These are phyloP conservation scores for Papilio xuthus DNA, from an alignment of 1,140 invertebrate species.

Conservation along the genomic window DNA sequence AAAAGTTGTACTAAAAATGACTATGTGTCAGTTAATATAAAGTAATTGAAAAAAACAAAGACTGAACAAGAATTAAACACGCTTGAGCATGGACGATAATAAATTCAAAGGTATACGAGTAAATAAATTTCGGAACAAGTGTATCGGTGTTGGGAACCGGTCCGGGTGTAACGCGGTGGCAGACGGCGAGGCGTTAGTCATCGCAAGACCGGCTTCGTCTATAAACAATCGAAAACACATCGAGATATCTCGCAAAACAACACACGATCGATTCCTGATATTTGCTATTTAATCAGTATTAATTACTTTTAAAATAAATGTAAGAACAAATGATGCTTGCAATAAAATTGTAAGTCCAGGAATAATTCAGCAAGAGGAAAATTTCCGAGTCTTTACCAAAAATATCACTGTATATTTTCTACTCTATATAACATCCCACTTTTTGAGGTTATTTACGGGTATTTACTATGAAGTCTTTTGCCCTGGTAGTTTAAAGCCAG, in stretches of 20 bases:
- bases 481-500: not conserved
- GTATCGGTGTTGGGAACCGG: constrained; percentile 49
- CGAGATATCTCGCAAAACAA: not conserved
- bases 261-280: constrained; percentile 37
- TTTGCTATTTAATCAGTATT: not conserved
- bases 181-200: constrained; percentile 63
- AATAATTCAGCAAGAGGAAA: too few relatives aligned
- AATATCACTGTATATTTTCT: too few relatives aligned
- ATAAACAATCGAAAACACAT: constrained; percentile 41
- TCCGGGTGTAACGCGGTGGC: constrained; percentile 69
- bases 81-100: constrained; percentile 2
- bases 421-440: too few relatives aligned
- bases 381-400: too few relatives aligned
- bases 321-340: not conserved
- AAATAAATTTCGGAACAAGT: constrained; percentile 46
- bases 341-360: too few relatives aligned
- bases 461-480: not conserved
- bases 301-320: not conserved
- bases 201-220: constrained; percentile 38
- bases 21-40: not conserved
- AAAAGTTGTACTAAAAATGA: not conserved
- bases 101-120: constrained; percentile 34
- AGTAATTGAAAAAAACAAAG: constrained; percentile 11
- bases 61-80: not conserved
- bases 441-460: not conserved